Evolutionary conservation across 2,888 invertebrate genomes (phyloP).

Genomic region (Orthosia cruda): DNA sequence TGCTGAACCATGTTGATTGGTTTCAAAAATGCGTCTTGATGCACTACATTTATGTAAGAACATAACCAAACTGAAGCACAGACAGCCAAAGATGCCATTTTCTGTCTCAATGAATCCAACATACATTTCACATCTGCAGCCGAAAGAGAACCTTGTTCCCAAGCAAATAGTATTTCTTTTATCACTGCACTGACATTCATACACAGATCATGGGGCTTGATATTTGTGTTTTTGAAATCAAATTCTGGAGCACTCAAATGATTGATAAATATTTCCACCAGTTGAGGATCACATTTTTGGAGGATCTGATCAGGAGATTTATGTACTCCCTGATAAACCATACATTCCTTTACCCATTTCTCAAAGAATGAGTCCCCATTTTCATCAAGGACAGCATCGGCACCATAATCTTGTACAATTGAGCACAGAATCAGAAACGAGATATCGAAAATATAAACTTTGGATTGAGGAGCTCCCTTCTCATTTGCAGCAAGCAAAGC

Average conservation of each 20-base stretch:
- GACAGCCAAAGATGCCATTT: conserved; percentile 97
- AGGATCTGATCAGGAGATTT: conserved; percentile 97
- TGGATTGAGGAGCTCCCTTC: conserved; percentile 93
- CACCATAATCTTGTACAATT: conserved; percentile 98
- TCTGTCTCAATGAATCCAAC: conserved; percentile 96
- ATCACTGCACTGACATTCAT: conserved; percentile 97
- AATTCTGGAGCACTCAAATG: conserved; percentile 96
- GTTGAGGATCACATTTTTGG: conserved; percentile 94
- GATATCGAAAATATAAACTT: conserved; percentile 98
- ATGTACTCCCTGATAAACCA: conserved; percentile 97
- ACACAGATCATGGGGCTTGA: conserved; percentile 97
- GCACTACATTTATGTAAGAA: conserved; percentile 97
- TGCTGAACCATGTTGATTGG: conserved; percentile 98
- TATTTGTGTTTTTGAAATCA: conserved; percentile 94
- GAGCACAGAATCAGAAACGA: conserved; percentile 98
- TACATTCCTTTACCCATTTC: conserved; percentile 97
- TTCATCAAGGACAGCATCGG: conserved; percentile 96
- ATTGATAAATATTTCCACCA: conserved; percentile 96
- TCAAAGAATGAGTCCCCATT: conserved; percentile 98
- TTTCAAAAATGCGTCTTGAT: conserved; percentile 96
- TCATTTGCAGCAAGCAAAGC: conserved; percentile 95
- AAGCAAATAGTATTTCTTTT: conserved; percentile 97
- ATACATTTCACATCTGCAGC: conserved; percentile 97
- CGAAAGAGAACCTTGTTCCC: conserved; percentile 97
- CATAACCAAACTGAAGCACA: conserved; percentile 98